A percentile compares a stretch with the other conserved stretches of the same genome.
These are phyloP conservation scores for Enteromius anoplus DNA, from an alignment of 2,797 vertebrate species.

Conservation along the genomic window DNA sequence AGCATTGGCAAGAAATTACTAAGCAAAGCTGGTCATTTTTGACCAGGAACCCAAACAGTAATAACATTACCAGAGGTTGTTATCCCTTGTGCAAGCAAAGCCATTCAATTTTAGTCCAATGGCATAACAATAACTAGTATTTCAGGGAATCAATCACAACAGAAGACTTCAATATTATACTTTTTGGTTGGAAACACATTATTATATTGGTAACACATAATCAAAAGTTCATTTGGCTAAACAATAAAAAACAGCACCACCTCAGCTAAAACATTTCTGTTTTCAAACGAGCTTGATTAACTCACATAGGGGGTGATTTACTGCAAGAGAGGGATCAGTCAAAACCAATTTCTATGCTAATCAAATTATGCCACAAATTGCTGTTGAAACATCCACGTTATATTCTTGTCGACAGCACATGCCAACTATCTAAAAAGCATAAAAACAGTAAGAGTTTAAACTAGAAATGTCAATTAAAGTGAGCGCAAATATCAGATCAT, in stretches of 20 bases:
- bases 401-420: background rate
- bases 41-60: too few species aligned
- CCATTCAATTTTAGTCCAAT: background rate
- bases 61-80: background rate
- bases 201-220: background rate
- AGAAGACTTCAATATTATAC: background rate
- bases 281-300: background rate
- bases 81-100: background rate
- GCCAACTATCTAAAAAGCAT: background rate
- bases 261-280: background rate
- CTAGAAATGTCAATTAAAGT: background rate
- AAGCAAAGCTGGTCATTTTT: too few species aligned
- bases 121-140: background rate
- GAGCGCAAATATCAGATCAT: background rate
- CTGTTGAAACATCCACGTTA: background rate
- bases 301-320: background rate
- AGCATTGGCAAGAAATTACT: background rate
- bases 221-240: background rate
- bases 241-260: background rate
- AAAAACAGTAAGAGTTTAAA: background rate
- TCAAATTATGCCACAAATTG: background rate
- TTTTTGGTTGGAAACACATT: background rate
- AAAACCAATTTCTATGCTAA: background rate
- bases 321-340: background rate
- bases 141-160: background rate